Evolutionary conservation across 2,797 vertebrate species (phyloP).

Genomic region (Triplophysa yarkandensis): DNA sequence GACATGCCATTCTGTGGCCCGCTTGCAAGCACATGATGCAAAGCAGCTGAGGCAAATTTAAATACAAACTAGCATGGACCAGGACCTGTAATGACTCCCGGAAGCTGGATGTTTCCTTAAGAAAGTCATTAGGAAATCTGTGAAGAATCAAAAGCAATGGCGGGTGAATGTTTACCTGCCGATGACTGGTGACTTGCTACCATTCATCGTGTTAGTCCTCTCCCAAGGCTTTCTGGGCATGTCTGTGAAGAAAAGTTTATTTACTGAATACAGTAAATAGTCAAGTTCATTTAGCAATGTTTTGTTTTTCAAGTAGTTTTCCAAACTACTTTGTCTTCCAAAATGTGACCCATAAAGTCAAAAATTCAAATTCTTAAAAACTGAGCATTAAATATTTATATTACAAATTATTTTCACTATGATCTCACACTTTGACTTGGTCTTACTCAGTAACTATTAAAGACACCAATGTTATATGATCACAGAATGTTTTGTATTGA

Average conservation of each 20-base stretch:
- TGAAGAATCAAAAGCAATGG: neutral
- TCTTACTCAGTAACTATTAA: no score
- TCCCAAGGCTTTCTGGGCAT: conserved; percentile 98
- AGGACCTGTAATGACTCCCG: neutral
- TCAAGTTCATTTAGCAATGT: neutral
- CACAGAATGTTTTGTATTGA: no score
- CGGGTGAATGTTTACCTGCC: conserved; percentile 82
- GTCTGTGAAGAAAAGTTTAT: conserved; percentile 68
- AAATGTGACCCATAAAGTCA: no score
- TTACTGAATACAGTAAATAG: neutral
- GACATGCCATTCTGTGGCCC: conserved; percentile 63
- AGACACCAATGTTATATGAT: no score
- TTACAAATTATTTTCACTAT: no score
- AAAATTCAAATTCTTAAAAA: no score
- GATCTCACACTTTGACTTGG: no score
- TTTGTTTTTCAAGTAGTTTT: neutral
- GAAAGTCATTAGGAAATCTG: neutral
- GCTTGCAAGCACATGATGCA: conserved; percentile 36
- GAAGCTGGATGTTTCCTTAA: neutral
- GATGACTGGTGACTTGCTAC: conserved; percentile 98
- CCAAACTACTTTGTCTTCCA: no score
- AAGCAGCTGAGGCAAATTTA: conserved; percentile 39
- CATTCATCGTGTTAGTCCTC: conserved; percentile 94
- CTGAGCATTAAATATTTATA: no score
- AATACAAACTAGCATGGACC: conserved; percentile 10